Evolutionary conservation across 2,797 vertebrate species (phyloP).

Genomic region (Tangara arthus): DNA sequence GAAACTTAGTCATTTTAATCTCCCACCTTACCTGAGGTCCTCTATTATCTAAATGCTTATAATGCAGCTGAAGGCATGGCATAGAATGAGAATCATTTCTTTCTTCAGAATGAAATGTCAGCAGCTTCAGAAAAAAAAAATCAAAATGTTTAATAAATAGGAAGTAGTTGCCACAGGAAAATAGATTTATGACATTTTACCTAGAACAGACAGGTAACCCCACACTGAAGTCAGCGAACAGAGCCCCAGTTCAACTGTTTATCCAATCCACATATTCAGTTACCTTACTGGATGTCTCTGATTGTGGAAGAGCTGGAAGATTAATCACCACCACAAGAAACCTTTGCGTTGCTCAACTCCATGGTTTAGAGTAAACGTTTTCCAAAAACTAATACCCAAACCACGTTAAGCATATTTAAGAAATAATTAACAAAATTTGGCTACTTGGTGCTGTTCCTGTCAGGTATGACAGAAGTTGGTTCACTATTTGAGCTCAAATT

Average conservation of each 20-base stretch:
- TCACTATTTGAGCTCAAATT: background rate
- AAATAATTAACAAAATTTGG: background rate
- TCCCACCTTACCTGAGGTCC: constrained; percentile 87
- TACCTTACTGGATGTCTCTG: background rate
- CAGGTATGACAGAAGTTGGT: background rate
- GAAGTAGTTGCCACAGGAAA: background rate
- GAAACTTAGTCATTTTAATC: background rate
- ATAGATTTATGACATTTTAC: background rate
- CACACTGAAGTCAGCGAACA: background rate
- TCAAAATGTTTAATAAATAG: background rate
- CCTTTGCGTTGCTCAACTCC: background rate
- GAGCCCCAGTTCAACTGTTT: background rate
- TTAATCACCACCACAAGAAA: background rate
- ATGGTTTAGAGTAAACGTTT: background rate
- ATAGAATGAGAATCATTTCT: constrained; percentile 68
- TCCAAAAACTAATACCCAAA: background rate
- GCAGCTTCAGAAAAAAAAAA: constrained; percentile 80
- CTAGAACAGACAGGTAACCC: background rate
- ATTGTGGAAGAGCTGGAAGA: background rate
- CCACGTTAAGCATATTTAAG: background rate
- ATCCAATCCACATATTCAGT: background rate
- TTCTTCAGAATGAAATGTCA: constrained; percentile 84
- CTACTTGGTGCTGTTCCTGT: background rate
- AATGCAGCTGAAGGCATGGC: constrained; percentile 91
- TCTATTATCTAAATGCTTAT: constrained; percentile 91